phyloP scores from a whole-genome alignment of 2,113 vertebrate genomes.

The Leucopsar rothschildi region DNA sequence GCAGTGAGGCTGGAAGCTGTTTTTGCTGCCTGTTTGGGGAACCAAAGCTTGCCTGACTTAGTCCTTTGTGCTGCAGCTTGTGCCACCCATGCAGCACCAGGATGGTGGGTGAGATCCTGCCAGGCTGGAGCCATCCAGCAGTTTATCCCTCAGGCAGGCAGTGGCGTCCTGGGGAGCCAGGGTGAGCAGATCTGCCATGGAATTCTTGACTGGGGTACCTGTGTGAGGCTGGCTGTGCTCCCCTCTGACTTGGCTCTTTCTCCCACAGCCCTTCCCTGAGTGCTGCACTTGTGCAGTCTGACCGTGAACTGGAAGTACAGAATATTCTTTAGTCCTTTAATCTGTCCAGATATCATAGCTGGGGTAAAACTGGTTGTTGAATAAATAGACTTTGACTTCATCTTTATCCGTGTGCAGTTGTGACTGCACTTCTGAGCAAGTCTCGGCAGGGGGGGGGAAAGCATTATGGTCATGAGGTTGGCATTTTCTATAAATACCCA shows the following conservation, averaged over 20 bases:
- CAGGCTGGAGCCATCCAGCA: slow-evolving; percentile 69
- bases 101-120: slow-evolving; percentile 79
- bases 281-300: neutral
- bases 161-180: slow-evolving; percentile 62
- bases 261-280: neutral
- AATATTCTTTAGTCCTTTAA: neutral
- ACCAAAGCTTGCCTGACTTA: slow-evolving; percentile 74
- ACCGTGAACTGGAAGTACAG: neutral
- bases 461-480: neutral
- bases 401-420: neutral
- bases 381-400: neutral
- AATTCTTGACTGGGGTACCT: neutral
- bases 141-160: slow-evolving; percentile 81
- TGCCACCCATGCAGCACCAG: slow-evolving; percentile 86
- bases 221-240: rapidly evolving
- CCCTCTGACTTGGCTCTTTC: neutral
- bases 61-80: slow-evolving; percentile 83
- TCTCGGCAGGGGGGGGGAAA: neutral
- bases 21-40: slow-evolving; percentile 81
- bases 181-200: slow-evolving; percentile 75
- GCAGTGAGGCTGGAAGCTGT: slow-evolving; percentile 74
- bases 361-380: neutral
- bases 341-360: neutral
- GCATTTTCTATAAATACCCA: neutral
- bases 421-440: neutral